Evolutionary conservation across 2,888 invertebrate genomes (phyloP).

Genomic region (Parasteatoda lunata): DNA sequence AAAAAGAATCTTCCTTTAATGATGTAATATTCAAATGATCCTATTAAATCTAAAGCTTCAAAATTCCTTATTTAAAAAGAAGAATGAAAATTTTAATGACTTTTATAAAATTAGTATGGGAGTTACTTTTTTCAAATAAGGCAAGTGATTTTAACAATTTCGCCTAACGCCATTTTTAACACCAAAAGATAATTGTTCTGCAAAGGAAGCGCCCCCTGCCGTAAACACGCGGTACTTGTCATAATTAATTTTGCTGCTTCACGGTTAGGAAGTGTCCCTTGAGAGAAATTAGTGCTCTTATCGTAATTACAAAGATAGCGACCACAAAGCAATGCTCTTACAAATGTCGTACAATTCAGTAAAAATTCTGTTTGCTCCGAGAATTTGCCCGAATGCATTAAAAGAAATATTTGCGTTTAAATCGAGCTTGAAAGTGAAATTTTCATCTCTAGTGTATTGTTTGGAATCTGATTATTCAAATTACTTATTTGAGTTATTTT

Average conservation of each 20-base stretch:
- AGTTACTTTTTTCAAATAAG: too few relatives aligned
- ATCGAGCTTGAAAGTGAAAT: not conserved
- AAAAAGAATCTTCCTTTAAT: too few relatives aligned
- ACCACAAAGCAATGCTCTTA: conserved; percentile 36
- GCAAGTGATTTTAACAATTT: too few relatives aligned
- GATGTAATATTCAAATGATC: too few relatives aligned
- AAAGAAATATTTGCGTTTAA: not conserved
- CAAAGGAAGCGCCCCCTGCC: conserved; percentile 23
- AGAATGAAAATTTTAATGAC: too few relatives aligned
- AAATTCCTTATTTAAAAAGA: too few relatives aligned
- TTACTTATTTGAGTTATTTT: too few relatives aligned
- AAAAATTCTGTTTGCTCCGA: not conserved
- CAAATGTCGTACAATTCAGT: conserved; percentile 24
- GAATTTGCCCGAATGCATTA: not conserved
- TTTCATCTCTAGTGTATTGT: not conserved
- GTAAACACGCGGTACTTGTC: conserved; percentile 20
- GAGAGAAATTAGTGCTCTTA: conserved; percentile 54
- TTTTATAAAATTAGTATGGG: too few relatives aligned
- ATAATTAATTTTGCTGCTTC: conserved; percentile 56
- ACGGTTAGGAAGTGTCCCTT: conserved; percentile 18
- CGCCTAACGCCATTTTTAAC: not conserved
- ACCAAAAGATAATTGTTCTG: not conserved
- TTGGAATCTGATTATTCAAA: not conserved
- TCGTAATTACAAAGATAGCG: conserved; percentile 52
- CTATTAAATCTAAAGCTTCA: too few relatives aligned